A percentile compares a stretch with the other conserved stretches of the same genome.
Evolutionary conservation across 2,888 invertebrate genomes (phyloP).

Genomic region (Ommatoiulus sabulosus): DNA sequence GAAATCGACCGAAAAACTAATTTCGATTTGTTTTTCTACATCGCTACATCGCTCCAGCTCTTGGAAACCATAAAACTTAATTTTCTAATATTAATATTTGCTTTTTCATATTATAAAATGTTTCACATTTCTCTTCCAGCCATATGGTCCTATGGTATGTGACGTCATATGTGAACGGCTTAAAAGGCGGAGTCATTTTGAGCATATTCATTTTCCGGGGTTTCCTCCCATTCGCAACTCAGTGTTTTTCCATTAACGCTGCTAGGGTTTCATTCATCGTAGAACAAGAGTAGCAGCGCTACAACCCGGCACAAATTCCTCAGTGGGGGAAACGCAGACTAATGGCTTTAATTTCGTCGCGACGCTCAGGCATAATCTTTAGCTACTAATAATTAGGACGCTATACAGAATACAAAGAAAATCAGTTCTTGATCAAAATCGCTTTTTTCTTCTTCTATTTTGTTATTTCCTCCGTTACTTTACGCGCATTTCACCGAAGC

Average conservation of each 20-base stretch:
- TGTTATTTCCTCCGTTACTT: slow-evolving; percentile 9
- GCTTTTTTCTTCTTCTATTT: not conserved
- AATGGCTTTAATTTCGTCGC: not conserved
- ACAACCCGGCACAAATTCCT: not conserved
- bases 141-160: no score
- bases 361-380: not conserved
- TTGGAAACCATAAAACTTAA: no score
- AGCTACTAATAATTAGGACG: slow-evolving; percentile 20
- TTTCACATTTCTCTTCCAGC: no score
- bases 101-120: no score
- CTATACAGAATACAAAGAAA: slow-evolving; percentile 11
- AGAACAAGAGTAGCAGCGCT: not conserved
- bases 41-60: no score
- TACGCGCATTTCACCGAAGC: not conserved
- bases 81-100: no score
- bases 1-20: no score
- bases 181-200: not conserved
- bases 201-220: not conserved
- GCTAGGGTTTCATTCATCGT: not conserved
- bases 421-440: slow-evolving; percentile 4
- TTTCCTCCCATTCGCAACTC: not conserved
- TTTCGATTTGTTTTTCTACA: no score
- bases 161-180: no score
- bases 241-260: not conserved
- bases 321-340: not conserved